Conservation (phyloP, 2,888 invertebrate species). For the Synergus laeviventris region DNA sequence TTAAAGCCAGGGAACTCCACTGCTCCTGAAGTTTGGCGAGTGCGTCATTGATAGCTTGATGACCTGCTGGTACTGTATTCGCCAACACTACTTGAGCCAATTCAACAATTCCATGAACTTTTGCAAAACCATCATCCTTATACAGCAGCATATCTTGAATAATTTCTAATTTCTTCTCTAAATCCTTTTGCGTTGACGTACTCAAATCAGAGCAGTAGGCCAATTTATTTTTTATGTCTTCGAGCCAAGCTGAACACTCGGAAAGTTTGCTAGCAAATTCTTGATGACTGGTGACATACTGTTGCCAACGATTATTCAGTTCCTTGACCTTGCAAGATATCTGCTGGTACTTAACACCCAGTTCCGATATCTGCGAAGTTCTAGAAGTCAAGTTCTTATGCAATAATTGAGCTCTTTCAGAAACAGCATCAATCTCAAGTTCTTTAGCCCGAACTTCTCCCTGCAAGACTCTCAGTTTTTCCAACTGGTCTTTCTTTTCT, state of each 20-base stretch:
- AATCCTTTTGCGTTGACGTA: constrained; percentile 88
- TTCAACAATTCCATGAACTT: constrained; percentile 91
- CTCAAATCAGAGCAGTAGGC: constrained; percentile 90
- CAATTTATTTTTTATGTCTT: constrained; percentile 88
- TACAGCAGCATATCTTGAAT: constrained; percentile 92
- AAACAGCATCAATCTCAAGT: constrained; percentile 93
- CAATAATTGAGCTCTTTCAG: constrained; percentile 91
- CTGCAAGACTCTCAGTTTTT: constrained; percentile 86
- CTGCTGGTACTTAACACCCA: constrained; percentile 94
- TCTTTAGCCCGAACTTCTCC: constrained; percentile 94
- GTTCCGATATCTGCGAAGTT: constrained; percentile 90
- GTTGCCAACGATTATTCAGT: constrained; percentile 93
- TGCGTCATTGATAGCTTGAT: constrained; percentile 90
- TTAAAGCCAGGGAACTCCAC: constrained; percentile 91
- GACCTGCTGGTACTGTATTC: constrained; percentile 93
- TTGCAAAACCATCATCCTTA: constrained; percentile 94
- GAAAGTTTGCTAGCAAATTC: constrained; percentile 89
- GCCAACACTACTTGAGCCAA: constrained; percentile 93
- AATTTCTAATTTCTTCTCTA: constrained; percentile 89
- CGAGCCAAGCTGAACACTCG: constrained; percentile 90
- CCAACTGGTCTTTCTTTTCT: constrained; percentile 91
- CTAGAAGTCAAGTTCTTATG: constrained; percentile 86
- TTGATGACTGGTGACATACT: constrained; percentile 91
- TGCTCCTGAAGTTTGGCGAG: constrained; percentile 90
- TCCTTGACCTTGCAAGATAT: constrained; percentile 94